Base-by-base conservation (phyloP, 2,797 vertebrate species). In the Neosalanx taihuensis region DNA sequence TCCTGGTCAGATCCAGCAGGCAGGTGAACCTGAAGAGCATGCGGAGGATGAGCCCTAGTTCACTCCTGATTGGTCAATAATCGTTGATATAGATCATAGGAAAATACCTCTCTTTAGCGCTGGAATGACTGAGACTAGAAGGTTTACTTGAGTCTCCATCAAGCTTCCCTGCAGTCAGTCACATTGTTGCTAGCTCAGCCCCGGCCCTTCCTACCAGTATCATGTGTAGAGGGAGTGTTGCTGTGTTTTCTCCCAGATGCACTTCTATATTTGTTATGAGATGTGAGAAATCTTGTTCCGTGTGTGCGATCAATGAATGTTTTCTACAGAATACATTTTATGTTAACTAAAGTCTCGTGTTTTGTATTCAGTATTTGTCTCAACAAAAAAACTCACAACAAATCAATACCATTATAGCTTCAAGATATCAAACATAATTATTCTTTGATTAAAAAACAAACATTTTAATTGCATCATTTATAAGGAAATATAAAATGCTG, bases 301-400 rank as follows among this genome's bases (percentile, higher is more conserved):
- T 68, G 59, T 51, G 41, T 63, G 67, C 64, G 6, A 30, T 10
- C 60, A 76, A 37, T n/a, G 51, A 73, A 63, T 73, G 71, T 82
- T 83, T 77, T 81, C 60, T 85, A 81, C 64, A 74, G 53, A 76
- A 84, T 84, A 85, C 81, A 87, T 23, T 49, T 59, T 64, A 53
- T 62, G 64, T 35, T 35, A 64, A 37, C 18, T 64, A 37, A 64
- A 35, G 61, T 33, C 69, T 35, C 18, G 64, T 56, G n/a, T 68
- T 20, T 18, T 58, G 3, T 59, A 10, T 30, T 10, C 64, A 15
- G 30, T 41, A 30, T 67, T 53, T 53, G 46, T 49, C 10, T 18
- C 10, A n/a, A 64, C 17, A 26, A 20, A n/a, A 30, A 33, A 51
- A 33, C 12, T 65, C 20, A 57, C 17, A 46, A 26, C 35, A 9